Percentiles rank a stretch among this genome's conserved stretches.
phyloP scores from a whole-genome alignment of 1,140 invertebrate genomes.

The Lucilia sericata region DNA sequence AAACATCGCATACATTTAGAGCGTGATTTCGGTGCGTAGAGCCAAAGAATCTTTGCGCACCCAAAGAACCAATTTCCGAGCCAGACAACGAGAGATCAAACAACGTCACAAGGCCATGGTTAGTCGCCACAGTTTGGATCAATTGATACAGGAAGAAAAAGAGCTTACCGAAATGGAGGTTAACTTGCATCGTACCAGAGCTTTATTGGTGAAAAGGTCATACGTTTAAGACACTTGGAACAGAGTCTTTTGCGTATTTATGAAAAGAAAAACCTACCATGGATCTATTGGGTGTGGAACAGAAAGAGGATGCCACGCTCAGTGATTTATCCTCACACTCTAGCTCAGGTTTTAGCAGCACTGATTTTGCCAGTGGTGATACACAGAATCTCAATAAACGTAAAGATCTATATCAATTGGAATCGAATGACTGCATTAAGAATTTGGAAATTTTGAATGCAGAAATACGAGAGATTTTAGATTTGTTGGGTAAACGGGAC shows the following conservation, averaged over 20 bases:
- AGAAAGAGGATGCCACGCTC: slow-evolving; percentile 70
- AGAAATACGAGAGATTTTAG: slow-evolving; percentile 79
- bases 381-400: slow-evolving; percentile 57
- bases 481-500: slow-evolving; percentile 73
- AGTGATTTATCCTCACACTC: slow-evolving; percentile 77
- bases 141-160: slow-evolving; percentile 78
- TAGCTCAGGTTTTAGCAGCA: slow-evolving; percentile 78
- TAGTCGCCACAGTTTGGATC: slow-evolving; percentile 72
- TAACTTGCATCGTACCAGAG: slow-evolving; percentile 80
- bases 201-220: slow-evolving; percentile 82
- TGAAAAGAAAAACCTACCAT: slow-evolving; percentile 63
- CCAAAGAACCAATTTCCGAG: slow-evolving; percentile 61
- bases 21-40: slow-evolving; percentile 79
- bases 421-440: slow-evolving; percentile 77
- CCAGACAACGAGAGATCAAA: slow-evolving; percentile 62
- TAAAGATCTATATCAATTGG: slow-evolving; percentile 70
- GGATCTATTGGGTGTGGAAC: slow-evolving; percentile 68
- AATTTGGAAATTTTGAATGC: slow-evolving; percentile 78
- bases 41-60: slow-evolving; percentile 77
- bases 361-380: slow-evolving; percentile 74
- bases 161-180: slow-evolving; percentile 85
- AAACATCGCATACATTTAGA: slow-evolving; percentile 82
- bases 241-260: slow-evolving; percentile 77
- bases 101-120: slow-evolving; percentile 63
- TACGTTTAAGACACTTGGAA: slow-evolving; percentile 80